These are phyloP conservation scores for Phortica variegata DNA, from an alignment of 1,140 invertebrate species.

Conservation along the genomic window DNA sequence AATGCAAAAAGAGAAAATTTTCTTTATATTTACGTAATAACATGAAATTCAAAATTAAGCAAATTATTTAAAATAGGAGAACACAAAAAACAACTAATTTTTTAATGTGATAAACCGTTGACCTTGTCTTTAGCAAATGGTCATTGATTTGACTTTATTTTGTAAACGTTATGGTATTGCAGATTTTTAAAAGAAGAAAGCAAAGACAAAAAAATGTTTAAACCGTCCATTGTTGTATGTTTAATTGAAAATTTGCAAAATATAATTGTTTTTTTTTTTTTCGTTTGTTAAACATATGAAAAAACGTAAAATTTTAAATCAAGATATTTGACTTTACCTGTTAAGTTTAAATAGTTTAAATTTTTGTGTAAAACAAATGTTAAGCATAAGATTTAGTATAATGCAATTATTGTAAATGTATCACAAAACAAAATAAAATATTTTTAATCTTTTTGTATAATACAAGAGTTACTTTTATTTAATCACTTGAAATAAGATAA, in stretches of 20 bases:
- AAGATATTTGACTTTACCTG: neutral
- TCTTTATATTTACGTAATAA: too few species aligned
- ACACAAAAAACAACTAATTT: slow-evolving; percentile 22
- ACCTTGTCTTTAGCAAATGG: too few species aligned
- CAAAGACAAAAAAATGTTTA: slow-evolving; percentile 42
- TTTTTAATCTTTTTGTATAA: too few species aligned
- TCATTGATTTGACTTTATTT: too few species aligned
- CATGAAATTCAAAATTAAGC: slow-evolving; percentile 37
- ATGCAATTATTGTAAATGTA: too few species aligned
- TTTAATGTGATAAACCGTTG: slow-evolving; percentile 48
- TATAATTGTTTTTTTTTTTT: slow-evolving; percentile 5
- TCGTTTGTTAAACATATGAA: neutral
- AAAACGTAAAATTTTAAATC: neutral
- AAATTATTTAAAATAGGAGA: slow-evolving; percentile 32
- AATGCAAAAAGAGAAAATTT: too few species aligned
- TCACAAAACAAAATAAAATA: neutral
- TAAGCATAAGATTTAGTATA: too few species aligned
- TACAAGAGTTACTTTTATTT: too few species aligned
- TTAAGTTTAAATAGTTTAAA: neutral
- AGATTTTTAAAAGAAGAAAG: too few species aligned
- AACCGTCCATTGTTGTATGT: slow-evolving; percentile 33
- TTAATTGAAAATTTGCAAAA: slow-evolving; percentile 6
- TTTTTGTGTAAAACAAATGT: too few species aligned
- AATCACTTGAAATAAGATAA: too few species aligned
- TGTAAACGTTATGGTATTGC: too few species aligned